Base-by-base conservation (phyloP, 2,888 invertebrate genomes). In the Torymus aiolomorphi region DNA sequence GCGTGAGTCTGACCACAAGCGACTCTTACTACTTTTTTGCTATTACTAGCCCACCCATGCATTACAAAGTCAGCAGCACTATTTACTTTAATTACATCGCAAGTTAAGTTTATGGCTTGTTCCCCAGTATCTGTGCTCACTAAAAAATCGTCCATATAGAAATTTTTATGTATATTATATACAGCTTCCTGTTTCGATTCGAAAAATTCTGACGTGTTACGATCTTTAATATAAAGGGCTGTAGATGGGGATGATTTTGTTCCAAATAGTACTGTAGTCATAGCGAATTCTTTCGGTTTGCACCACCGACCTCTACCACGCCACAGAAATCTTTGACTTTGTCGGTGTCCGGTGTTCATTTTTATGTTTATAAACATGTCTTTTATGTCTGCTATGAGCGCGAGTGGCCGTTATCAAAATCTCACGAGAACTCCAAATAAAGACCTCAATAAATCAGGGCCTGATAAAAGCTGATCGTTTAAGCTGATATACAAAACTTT, bases 361-460 rank as follows among this genome's bases (percentile, higher is more conserved):
- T 57, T 57, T 18, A 57, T 57, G 16, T 56, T 57, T 18, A 57
- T 10, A n/a, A 57, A 57, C 57, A 57, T 57, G 18, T 57, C 57
- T 57, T 57, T 57, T 5, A 57, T 57, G 18, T 57, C 57, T 0
- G 4, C 57, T 16, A 16, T 57, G 3, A 57, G 4, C 11, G 51
- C 51, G 11, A 51, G 11, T 4, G 57, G 16, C 5, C 57, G 4
- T n/a, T 57, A 18, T n/a, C 57, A 0, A 5, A 57, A 57, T 18
- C 57, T 57, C 16, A 57, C 11, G 16, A 57, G 5, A 2, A 57
- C 57, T 18, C 57, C 57, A 1, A 57, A 18, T 11, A 57, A 57
- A 3, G 57, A 57, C 4, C 11, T 57, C 16, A 57, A 16, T 5
- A 57, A 57, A n/a, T n/a, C n/a, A n/a, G n/a, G n/a, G n/a, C n/a